Evolutionary conservation across 2,113 vertebrate species (phyloP).

Genomic region (Ochotona princeps): DNA sequence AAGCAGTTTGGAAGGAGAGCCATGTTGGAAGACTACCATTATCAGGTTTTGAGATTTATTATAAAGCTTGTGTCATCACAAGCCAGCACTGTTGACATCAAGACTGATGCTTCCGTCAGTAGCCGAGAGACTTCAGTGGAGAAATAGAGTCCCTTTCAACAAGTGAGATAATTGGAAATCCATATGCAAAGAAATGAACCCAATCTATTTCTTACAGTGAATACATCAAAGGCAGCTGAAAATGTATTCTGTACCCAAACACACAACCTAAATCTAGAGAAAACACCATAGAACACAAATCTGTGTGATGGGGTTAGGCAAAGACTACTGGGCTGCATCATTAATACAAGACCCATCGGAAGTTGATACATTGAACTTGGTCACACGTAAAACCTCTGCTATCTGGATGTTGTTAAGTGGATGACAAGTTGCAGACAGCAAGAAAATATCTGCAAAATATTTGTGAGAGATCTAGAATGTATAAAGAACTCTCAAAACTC

Average conservation of each 20-base stretch:
- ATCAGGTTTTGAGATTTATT: background rate
- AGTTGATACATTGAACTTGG: background rate
- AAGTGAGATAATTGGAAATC: background rate
- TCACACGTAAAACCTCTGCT: background rate
- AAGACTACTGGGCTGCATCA: background rate
- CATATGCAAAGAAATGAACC: background rate
- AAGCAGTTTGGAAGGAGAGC: background rate
- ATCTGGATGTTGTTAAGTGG: background rate
- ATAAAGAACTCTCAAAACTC: constrained; percentile 11
- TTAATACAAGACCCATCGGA: background rate
- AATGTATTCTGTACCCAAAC: background rate
- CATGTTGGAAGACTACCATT: background rate
- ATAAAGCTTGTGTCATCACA: background rate
- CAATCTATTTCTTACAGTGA: background rate
- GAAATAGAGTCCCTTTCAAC: background rate
- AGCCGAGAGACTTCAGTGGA: background rate
- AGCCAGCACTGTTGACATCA: background rate
- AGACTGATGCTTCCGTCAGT: background rate
- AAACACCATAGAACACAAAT: background rate
- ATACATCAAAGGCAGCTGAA: background rate
- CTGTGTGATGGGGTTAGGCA: background rate
- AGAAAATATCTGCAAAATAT: background rate
- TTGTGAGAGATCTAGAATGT: background rate
- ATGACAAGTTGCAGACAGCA: background rate
- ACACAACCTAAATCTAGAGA: background rate